A percentile compares a stretch with the other conserved stretches of the same genome.
phyloP scores from a whole-genome alignment of 1,140 invertebrate genomes.

The Drosophila varians region DNA sequence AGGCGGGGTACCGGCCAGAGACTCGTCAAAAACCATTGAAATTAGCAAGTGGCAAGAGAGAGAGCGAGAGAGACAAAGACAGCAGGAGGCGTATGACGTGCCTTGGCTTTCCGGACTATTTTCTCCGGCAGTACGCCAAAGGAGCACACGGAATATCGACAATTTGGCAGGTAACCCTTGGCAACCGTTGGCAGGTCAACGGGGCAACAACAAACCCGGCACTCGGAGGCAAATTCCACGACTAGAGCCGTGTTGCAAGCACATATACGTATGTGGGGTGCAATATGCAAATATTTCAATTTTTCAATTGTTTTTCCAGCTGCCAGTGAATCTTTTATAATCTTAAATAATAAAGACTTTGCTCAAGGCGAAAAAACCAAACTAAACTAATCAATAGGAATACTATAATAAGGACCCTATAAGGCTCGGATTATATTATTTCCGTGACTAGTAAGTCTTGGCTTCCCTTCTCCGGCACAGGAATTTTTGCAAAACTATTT shows the following conservation, averaged over 20 bases:
- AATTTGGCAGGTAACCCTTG: slow-evolving; percentile 75
- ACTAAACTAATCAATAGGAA: no score
- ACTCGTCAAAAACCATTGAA: neutral
- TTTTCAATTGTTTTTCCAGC: no score
- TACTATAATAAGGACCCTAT: no score
- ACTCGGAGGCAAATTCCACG: neutral
- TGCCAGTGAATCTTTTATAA: no score
- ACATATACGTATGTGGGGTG: neutral
- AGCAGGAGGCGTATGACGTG: slow-evolving; percentile 29
- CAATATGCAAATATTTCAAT: neutral
- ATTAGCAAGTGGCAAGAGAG: slow-evolving; percentile 30
- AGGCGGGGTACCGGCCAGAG: neutral
- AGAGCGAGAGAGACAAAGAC: neutral
- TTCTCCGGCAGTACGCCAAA: slow-evolving; percentile 32
- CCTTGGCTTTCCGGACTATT: slow-evolving; percentile 35
- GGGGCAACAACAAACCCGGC: slow-evolving; percentile 48
- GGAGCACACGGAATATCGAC: slow-evolving; percentile 66
- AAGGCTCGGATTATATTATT: no score
- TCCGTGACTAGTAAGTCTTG: neutral
- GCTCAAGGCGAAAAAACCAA: no score
- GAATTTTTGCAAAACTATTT: slow-evolving; percentile 22
- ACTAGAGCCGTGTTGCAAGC: slow-evolving; percentile 13
- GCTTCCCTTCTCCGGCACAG: neutral
- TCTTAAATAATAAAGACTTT: no score
- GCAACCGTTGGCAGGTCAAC: slow-evolving; percentile 76